Conservation (phyloP, 2,888 invertebrate species). For the Synanthedon vespiformis region DNA sequence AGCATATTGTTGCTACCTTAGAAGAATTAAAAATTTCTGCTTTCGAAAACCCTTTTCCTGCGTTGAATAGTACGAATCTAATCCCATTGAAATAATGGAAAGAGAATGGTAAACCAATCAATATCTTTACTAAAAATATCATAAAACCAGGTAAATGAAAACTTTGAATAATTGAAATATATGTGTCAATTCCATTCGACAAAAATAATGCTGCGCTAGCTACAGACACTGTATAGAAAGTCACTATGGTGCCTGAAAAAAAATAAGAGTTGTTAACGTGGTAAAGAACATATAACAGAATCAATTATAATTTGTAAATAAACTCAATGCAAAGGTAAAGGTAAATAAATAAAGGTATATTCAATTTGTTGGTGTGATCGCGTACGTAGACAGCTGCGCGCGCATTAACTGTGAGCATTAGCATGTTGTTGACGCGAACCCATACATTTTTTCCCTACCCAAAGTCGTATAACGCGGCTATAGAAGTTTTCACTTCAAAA, state of each 20-base stretch:
- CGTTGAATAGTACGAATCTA: slow-evolving; percentile 37
- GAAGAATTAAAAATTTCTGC: slow-evolving; percentile 28
- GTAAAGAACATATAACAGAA: no score
- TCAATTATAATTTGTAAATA: no score
- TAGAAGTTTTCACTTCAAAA: no score
- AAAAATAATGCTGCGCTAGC: slow-evolving; percentile 35
- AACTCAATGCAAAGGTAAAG: no score
- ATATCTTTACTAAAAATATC: slow-evolving; percentile 29
- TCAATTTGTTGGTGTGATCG: no score
- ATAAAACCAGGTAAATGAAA: slow-evolving; percentile 23
- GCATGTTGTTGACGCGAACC: no score
- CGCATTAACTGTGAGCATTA: no score
- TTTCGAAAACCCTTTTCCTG: slow-evolving; percentile 22
- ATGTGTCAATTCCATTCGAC: slow-evolving; percentile 42
- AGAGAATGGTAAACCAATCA: slow-evolving; percentile 31
- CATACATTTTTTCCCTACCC: no score
- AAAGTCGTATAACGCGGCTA: no score
- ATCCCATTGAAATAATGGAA: slow-evolving; percentile 48
- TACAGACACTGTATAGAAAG: slow-evolving; percentile 27
- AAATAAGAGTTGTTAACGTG: no score
- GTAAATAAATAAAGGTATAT: no score
- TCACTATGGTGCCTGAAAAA: slow-evolving; percentile 32
- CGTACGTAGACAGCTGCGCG: no score
- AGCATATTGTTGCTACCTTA: slow-evolving; percentile 16
- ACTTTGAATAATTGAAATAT: slow-evolving; percentile 44